Evolutionary conservation across 2,113 vertebrate species (phyloP), one percentile per base, ranked within the genome.

Genomic region (Oryzias javanicus): DNA sequence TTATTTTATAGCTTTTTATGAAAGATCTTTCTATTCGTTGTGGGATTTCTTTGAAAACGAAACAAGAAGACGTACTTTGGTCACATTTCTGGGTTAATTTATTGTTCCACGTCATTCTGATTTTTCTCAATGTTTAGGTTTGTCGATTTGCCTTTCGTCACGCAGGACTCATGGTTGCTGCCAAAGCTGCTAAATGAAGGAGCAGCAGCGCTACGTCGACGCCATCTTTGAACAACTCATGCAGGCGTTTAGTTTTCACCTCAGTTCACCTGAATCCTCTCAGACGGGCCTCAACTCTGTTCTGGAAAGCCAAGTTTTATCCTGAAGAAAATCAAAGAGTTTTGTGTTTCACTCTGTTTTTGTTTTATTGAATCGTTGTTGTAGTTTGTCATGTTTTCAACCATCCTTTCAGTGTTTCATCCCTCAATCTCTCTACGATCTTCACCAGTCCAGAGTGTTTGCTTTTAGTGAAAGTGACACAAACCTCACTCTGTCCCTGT

Each of bases 1-100:
- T 95, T 97, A 97, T 96, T 96, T 97, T 98, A 90, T 95, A 97
- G 93, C 93, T 96, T 98, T 98, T 93, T 95, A 96, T 89, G 86
- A 90, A 92, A 93, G 89, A 93, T 88, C 92, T 96, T 98, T 97
- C 91, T 97, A 95, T 93, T 92, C 90, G 89, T 59, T 85, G 91
- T 91, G 83, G 90, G 92, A 77, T 76, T 74, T 46, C 58, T 24
- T 40, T 49, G 60, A 74, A 56, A 65, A 67, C 52, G 55, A 84
- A 82, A 70, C 47, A 80, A 80, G 56, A 19, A 42, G 67, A 27
- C 19, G 24, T 62, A 55, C 22, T 22, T 24, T 56, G 78, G 71
- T 68, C 73, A 70, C 79, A 81, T 82, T 72, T 81, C 79, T 72
- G 64, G 49, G 77, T 86, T 87, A 77, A 88, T 86, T 90, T 76